A percentile compares a stretch with the other conserved stretches of the same genome.
Evolutionary conservation across 1,140 invertebrate species (phyloP).

Genomic region (Brachionus manjavacas): DNA sequence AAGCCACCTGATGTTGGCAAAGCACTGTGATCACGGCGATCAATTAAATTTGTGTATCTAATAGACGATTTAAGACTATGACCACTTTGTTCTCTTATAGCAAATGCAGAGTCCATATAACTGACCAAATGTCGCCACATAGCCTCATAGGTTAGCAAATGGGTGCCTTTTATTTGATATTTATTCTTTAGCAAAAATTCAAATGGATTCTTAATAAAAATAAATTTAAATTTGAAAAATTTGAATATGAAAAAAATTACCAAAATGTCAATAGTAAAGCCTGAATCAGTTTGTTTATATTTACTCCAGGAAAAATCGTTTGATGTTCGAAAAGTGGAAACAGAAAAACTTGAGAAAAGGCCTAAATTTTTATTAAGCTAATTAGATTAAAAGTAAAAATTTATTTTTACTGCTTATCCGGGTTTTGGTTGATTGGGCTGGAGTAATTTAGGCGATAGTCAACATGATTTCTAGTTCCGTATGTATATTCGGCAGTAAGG

Average conservation of each 20-base stretch:
- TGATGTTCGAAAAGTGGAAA: conserved; percentile 67
- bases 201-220: conserved; percentile 16
- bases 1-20: conserved; percentile 70
- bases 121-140: conserved; percentile 67
- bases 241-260: conserved; percentile 39
- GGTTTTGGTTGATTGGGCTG: conserved; percentile 66
- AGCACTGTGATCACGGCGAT: conserved; percentile 71
- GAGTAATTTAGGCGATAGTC: conserved; percentile 68
- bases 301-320: conserved; percentile 74
- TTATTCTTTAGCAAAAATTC: not conserved
- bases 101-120: conserved; percentile 65
- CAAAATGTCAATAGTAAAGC: conserved; percentile 51
- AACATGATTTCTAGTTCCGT: conserved; percentile 67
- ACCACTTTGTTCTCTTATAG: conserved; percentile 74
- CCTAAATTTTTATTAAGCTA: not conserved
- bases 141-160: conserved; percentile 77
- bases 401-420: conserved; percentile 61
- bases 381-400: not conserved
- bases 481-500: conserved; percentile 70
- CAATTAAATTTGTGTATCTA: conserved; percentile 68
- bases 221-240: not conserved
- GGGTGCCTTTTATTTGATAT: conserved; percentile 53
- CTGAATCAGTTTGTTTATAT: conserved; percentile 62
- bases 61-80: conserved; percentile 77
- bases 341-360: conserved; percentile 61